Evolutionary conservation across 2,797 vertebrate genomes (phyloP).

Genomic region (Catamblyrhynchus diadema): DNA sequence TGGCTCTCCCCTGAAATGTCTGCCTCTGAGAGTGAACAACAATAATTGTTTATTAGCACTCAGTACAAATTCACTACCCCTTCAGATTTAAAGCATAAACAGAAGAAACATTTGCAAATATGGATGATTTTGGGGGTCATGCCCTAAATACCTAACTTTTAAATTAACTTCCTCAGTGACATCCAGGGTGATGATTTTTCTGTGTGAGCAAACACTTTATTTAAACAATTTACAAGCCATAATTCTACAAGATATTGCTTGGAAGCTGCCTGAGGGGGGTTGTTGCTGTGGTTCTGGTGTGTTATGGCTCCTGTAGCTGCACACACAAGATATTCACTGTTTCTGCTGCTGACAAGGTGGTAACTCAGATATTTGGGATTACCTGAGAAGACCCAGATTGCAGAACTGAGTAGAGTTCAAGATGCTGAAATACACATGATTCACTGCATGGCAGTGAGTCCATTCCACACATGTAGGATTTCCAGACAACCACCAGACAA

Average conservation of each 20-base stretch:
- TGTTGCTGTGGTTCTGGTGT: not conserved
- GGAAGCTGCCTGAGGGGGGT: not conserved
- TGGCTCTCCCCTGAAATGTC: not conserved
- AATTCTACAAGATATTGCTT: not conserved
- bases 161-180: not conserved
- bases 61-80: not conserved
- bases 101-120: not conserved
- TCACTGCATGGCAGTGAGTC: fast-evolving
- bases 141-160: not conserved
- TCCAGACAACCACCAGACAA: not conserved
- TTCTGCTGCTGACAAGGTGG: not conserved
- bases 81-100: not conserved
- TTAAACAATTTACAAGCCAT: not conserved
- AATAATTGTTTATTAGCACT: not conserved
- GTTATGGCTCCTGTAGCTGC: not conserved
- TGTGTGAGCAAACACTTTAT: fast-evolving
- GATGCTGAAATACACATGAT: not conserved
- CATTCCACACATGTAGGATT: not conserved
- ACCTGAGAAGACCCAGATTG: not conserved
- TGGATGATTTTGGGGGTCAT: too few species aligned
- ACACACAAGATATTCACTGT: not conserved
- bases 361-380: not conserved
- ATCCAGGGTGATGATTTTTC: fast-evolving
- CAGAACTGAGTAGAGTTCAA: not conserved
- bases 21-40: not conserved